Evolutionary conservation across 1,140 invertebrate genomes (phyloP), one percentile per base, ranked within the genome.

Genomic region (Parasteatoda tepidariorum): DNA sequence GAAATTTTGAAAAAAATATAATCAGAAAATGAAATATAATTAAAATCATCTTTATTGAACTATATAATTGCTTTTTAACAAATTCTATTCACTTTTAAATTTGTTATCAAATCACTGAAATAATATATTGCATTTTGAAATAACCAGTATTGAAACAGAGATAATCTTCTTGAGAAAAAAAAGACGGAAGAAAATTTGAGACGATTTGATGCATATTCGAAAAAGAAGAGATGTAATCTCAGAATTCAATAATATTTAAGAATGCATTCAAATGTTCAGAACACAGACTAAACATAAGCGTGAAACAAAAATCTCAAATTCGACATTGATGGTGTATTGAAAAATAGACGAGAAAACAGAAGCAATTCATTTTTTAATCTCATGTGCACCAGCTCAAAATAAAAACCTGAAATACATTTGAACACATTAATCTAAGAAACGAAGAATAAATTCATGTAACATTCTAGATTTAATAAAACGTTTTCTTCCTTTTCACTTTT

Each of bases 211-310:
- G 28, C 4, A 24, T 22, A 61, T 22, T 22, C 22, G 59, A 24
- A 61, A 61, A 22, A 30, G 28, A 24, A 26, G 15, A 3, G 31
- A 54, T 3, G n/a, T 18, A 71, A 28, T 28, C 26, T 30, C 54
- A 31, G 28, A 73, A 73, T 57, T 57, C n/a, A 73, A 73, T 73
- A 73, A 73, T 22, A 73, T 28, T 15, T 30, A 59, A 57, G 54
- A 11, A n/a, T 18, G 11, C 11, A 31, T 55, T 13, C 30, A 31
- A 33, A n/a, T 6, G 34, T 48, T 48, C 38, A 48, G 38, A 55
- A 2, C 18, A 18, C 38, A n/a, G n/a, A 5, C n/a, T 66, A 31
- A 55, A 41, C 15, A 70, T 6, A 28, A 48, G 7, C 22, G 24
- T 18, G 15, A 48, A 9, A 15, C 57, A 24, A 28, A n/a, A 61